These are phyloP conservation scores for Syncerus caffer DNA, from an alignment of 2,797 vertebrate genomes.

Conservation along the genomic window DNA sequence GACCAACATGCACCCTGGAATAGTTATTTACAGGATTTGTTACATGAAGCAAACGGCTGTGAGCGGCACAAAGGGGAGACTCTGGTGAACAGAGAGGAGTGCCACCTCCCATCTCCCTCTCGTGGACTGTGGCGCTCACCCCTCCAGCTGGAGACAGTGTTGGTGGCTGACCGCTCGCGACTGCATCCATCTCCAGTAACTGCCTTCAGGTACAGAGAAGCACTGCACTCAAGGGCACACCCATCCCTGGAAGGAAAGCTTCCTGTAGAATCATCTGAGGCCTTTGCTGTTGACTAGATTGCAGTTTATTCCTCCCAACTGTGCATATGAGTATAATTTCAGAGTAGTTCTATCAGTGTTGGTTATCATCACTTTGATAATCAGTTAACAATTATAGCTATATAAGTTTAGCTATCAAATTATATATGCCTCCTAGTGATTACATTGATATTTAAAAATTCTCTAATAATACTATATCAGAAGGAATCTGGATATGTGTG, in stretches of 20 bases:
- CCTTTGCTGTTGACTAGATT: background rate
- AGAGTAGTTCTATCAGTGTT: background rate
- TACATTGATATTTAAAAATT: background rate
- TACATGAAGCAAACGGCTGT: no score
- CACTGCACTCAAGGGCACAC: background rate
- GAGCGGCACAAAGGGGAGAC: background rate
- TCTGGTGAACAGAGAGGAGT: accelerated
- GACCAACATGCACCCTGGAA: background rate
- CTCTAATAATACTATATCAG: background rate
- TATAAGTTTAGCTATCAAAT: background rate
- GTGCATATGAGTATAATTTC: background rate
- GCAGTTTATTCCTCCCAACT: background rate
- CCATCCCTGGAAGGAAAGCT: background rate
- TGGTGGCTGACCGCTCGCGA: no score
- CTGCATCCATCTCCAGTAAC: background rate
- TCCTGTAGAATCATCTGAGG: background rate
- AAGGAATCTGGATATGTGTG: background rate
- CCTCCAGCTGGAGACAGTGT: background rate
- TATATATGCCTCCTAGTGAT: background rate
- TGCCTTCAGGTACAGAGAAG: background rate
- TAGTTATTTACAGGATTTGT: background rate
- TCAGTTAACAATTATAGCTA: background rate
- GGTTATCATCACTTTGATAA: background rate
- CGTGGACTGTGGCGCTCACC: background rate
- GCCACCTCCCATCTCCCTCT: no score